Base-by-base conservation (phyloP, 2,797 vertebrate genomes). In the Acestrorhynchus altus region DNA sequence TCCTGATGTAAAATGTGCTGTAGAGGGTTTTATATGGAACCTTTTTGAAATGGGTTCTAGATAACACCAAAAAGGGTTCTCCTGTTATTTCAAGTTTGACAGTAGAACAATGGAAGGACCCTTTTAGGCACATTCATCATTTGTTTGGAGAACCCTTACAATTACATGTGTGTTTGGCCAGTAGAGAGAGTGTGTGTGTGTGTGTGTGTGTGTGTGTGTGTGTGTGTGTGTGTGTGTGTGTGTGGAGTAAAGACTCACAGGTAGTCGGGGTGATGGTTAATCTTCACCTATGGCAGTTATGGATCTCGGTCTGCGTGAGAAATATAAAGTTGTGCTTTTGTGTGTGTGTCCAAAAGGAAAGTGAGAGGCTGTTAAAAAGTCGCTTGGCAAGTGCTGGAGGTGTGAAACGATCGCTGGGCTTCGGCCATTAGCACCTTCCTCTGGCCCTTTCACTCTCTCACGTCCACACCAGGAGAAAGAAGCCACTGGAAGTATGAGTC, bases 341-440 rank as follows among this genome's bases (percentile, higher is more conserved):
- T 35, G 64, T 57, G 1, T 52, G 51, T 28, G 47, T 49, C 6
- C 6, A 24, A 51, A 31, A 16, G 51, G 49, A 61, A 80, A 83
- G 81, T 61, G 80, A 76, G 77, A 79, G 63, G 76, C 83, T 88
- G 88, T 80, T 87, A 88, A 91, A 87, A 88, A 78, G 85, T 79
- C 87, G 85, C 64, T 87, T 84, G 85, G 68, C 86, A 81, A 68
- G 73, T 52, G 24, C 71, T 74, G 69, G 75, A 72, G 83, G 90
- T 88, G 89, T 87, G 85, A 91, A 90, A 89, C 82, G 76, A 88
- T 84, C 67, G 74, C 75, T 84, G 86, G 81, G 85, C 81, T 84
- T 69, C 79, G 72, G 83, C 87, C 85, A 83, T 84, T 84, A 87
- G 82, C 85, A 81, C 86, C 78, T 83, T 81, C 26, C 56, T 22